Evolutionary conservation across 1,140 invertebrate genomes (phyloP), one percentile per base, ranked within the genome.

Genomic region (Drosophila mojavensis): DNA sequence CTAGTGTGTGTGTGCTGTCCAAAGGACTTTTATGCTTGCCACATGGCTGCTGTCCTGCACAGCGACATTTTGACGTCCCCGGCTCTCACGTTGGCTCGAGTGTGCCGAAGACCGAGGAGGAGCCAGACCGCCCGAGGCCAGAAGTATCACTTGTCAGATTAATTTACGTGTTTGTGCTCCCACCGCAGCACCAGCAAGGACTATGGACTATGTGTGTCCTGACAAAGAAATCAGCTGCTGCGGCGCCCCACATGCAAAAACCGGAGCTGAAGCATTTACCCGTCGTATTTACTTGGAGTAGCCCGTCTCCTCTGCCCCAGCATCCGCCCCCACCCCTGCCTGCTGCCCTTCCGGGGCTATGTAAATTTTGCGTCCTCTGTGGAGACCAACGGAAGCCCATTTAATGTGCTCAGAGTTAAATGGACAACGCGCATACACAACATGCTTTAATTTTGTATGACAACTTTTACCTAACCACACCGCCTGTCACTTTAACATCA

Each of bases 81-180:
- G 51, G 33, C 65, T 54, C 53, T 45, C 43, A 36, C 58, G 30
- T 17, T n/a, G 63, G 41, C 70, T 68, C 51, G 53, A 63, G 51
- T 75, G 48, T 59, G 63, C 62, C 53, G n/a, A 70, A 61, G 59
- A 75, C 41, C 41, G 39, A 59, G 63, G 15, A 60, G 68, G 48
- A 60, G 65, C 55, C 45, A 58, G 75, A 61, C 56, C 58, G 63
- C 81, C 82, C 58, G 67, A 88, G 82, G 82, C 83, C 83, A 88
- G 83, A 85, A 85, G 82, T 85, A 85, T 85, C 82, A 85, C 82
- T 85, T 85, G 82, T 85, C 82, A 85, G 82, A 85, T 85, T 85
- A 85, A 85, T 85, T 85, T 85, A 85, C 82, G 82, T 85, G 83
- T 85, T 85, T 85, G 82, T 85, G 79, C 79, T 78, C 79, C 79